Conservation (phyloP, 2,888 invertebrate genomes). For the Eupeodes luniger region DNA sequence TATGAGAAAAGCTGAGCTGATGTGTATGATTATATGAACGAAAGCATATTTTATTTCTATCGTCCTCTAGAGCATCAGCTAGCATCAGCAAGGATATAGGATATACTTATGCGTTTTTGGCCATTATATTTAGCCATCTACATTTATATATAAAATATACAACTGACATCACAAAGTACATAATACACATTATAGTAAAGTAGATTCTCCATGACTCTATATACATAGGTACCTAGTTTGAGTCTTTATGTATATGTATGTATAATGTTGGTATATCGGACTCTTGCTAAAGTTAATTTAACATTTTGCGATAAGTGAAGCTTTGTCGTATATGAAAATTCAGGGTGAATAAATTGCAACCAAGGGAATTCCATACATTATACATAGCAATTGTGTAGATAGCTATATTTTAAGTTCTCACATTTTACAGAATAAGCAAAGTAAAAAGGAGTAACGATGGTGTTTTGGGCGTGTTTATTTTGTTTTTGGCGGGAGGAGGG, state of each 20-base stretch:
- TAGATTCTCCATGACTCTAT: no score
- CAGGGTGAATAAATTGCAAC: slow-evolving; percentile 10
- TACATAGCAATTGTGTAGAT: no score
- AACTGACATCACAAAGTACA: no score
- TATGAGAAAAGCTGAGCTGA: background rate
- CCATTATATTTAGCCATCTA: background rate
- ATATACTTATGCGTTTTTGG: slow-evolving; percentile 4
- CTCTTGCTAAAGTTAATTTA: slow-evolving; percentile 48
- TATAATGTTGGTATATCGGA: background rate
- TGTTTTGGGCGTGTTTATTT: slow-evolving; percentile 12
- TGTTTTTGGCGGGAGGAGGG: background rate
- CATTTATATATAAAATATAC: background rate
- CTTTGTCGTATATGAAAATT: slow-evolving; percentile 24
- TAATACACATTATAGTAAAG: no score
- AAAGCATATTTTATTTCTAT: slow-evolving; percentile 12
- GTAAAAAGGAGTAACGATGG: background rate
- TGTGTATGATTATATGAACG: background rate
- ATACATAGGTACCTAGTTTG: no score
- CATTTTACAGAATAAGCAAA: background rate
- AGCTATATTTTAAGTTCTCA: background rate
- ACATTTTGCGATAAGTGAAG: slow-evolving; percentile 51
- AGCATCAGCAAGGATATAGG: background rate
- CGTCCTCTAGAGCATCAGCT: slow-evolving; percentile 8
- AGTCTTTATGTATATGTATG: no score
- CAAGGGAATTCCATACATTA: background rate